Conservation (phyloP, 2,888 invertebrate species). For the Drosophila maculinotata region DNA sequence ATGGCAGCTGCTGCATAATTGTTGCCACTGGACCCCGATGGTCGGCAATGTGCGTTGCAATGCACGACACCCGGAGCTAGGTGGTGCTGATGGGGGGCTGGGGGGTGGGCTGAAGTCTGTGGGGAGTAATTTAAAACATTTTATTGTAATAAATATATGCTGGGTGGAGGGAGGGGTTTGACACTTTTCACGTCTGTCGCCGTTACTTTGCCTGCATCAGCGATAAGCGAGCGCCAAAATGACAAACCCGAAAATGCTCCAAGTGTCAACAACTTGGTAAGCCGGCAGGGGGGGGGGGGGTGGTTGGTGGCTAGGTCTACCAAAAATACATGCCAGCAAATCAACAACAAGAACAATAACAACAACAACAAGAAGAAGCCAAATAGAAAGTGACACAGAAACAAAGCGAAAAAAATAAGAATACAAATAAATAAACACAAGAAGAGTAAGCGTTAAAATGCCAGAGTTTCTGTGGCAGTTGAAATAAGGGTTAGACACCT, state of each 20-base stretch:
- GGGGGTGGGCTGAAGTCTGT: too few species aligned
- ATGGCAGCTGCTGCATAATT: conserved; percentile 16
- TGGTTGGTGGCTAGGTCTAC: too few species aligned
- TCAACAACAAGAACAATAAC: too few species aligned
- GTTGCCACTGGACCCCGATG: neutral
- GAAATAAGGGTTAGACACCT: conserved; percentile 71
- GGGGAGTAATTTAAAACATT: conserved; percentile 49
- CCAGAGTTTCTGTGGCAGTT: conserved; percentile 63
- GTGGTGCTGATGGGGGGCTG: too few species aligned
- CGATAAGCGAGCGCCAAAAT: conserved; percentile 59
- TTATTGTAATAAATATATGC: conserved; percentile 51
- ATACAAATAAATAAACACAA: conserved; percentile 13
- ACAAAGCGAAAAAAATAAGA: conserved; percentile 1
- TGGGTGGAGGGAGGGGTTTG: neutral
- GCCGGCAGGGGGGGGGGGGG: conserved; percentile 9
- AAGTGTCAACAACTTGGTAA: conserved; percentile 65
- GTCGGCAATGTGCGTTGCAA: too few species aligned
- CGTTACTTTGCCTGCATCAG: conserved; percentile 48
- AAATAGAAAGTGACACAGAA: conserved; percentile 25
- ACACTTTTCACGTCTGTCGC: conserved; percentile 38
- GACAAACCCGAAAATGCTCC: conserved; percentile 58
- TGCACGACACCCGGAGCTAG: too few species aligned
- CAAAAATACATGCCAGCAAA: conserved; percentile 45
- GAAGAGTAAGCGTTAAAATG: conserved; percentile 62
- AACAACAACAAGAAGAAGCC: conserved; percentile 24